phyloP scores from a whole-genome alignment of 2,113 vertebrate species.

The Xenotilapia flavipinnis region DNA sequence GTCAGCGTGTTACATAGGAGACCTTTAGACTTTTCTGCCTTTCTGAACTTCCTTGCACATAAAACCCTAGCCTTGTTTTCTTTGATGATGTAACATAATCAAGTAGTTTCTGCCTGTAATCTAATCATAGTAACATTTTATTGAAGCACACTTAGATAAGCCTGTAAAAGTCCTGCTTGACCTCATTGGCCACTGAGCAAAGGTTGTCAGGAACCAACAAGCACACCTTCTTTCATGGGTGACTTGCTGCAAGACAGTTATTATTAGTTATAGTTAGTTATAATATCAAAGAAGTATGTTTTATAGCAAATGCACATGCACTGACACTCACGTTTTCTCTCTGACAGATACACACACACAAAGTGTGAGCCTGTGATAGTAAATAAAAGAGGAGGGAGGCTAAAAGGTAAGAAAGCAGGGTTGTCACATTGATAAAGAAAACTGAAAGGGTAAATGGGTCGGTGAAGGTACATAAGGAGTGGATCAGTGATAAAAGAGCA shows the following conservation, averaged over 20 bases:
- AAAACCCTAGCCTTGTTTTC: not conserved
- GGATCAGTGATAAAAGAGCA: not conserved
- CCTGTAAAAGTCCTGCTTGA: not conserved
- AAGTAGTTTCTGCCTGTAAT: not conserved
- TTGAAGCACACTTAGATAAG: slow-evolving; percentile 11
- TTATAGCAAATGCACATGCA: not conserved
- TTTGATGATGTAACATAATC: not conserved
- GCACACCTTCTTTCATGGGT: not conserved
- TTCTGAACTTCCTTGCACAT: not conserved
- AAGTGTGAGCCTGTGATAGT: not conserved
- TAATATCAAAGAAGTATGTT: not conserved
- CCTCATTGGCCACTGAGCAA: not conserved
- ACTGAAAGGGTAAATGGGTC: not conserved
- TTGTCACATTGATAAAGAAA: not conserved
- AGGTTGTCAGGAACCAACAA: slow-evolving; percentile 4
- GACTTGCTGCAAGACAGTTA: not conserved
- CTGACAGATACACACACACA: not conserved
- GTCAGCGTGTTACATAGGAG: slow-evolving; percentile 8
- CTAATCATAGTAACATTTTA: slow-evolving; percentile 11
- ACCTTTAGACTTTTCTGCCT: slow-evolving; percentile 20
- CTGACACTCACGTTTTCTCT: not conserved
- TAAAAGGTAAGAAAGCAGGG: not conserved
- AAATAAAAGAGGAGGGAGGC: not conserved
- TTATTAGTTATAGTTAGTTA: not conserved
- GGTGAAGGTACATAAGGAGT: not conserved